Evolutionary conservation across 2,888 invertebrate genomes (phyloP).

Genomic region (Orthosia incerta): DNA sequence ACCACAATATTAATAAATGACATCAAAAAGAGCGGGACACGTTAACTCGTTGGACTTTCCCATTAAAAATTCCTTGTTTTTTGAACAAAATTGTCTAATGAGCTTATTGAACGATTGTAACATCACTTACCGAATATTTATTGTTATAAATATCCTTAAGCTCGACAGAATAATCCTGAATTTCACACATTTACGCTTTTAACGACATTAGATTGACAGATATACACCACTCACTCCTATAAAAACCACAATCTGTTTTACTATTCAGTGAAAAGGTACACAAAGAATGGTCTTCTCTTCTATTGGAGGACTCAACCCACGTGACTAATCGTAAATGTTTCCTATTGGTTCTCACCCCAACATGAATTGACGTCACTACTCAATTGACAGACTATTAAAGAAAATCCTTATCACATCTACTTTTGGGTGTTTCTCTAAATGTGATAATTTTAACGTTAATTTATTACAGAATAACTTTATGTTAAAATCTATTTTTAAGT

Average conservation of each 20-base stretch:
- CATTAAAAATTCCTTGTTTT: constrained; percentile 81
- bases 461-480: not conserved
- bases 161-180: constrained; percentile 93
- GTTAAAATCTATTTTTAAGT: constrained; percentile 13
- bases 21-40: constrained; percentile 90
- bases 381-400: constrained; percentile 68
- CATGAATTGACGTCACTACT: constrained; percentile 78
- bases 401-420: not conserved
- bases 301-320: constrained; percentile 90
- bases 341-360: constrained; percentile 82
- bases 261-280: constrained; percentile 90
- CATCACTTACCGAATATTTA: constrained; percentile 93
- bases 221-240: constrained; percentile 90
- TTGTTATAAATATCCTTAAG: constrained; percentile 92
- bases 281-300: constrained; percentile 88
- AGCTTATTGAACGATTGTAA: constrained; percentile 55
- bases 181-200: constrained; percentile 92
- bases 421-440: not conserved
- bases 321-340: constrained; percentile 82
- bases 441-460: constrained; percentile 12
- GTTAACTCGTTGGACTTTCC: constrained; percentile 85
- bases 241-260: constrained; percentile 90
- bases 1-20: constrained; percentile 73
- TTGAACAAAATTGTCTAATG: constrained; percentile 69
- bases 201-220: constrained; percentile 89